phyloP scores from a whole-genome alignment of 37 sponge, comb jelly and placozoan genomes.

The Geodia barretti region DNA sequence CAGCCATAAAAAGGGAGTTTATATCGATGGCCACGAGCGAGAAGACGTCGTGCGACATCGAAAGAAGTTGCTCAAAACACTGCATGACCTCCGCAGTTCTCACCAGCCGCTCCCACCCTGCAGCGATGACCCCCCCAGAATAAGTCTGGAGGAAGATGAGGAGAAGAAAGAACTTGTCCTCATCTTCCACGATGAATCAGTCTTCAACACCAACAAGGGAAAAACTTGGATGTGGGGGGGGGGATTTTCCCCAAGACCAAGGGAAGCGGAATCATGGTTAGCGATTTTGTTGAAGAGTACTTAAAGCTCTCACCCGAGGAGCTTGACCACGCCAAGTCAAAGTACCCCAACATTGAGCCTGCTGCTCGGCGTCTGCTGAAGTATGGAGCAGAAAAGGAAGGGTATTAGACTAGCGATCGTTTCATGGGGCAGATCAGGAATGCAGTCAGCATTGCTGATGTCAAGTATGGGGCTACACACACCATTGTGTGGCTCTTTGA shows the following conservation, averaged over 20 bases:
- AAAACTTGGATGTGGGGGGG: slow-evolving; percentile 35
- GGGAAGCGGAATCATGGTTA: slow-evolving; percentile 44
- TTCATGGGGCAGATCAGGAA: slow-evolving; percentile 28
- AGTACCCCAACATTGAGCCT: slow-evolving; percentile 8
- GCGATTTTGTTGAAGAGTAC: slow-evolving; percentile 35
- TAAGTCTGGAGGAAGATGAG: too few species aligned
- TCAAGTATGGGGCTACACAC: slow-evolving; percentile 34
- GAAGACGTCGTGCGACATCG: slow-evolving; percentile 15
- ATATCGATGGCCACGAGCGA: slow-evolving; percentile 47
- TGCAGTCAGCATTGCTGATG: slow-evolving; percentile 33
- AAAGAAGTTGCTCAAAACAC: background rate
- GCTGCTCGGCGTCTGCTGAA: slow-evolving; percentile 20
- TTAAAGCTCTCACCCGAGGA: slow-evolving; percentile 3
- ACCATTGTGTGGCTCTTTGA: slow-evolving; percentile 54
- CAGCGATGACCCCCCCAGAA: too few species aligned
- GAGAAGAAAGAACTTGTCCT: slow-evolving; percentile 19
- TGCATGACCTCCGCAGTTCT: slow-evolving; percentile 6
- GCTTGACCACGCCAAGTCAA: background rate
- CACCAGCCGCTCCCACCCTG: too few species aligned
- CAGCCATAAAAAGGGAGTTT: slow-evolving; percentile 23
- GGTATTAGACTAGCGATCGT: slow-evolving; percentile 33
- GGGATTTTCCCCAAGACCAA: slow-evolving; percentile 34
- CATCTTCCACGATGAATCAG: slow-evolving; percentile 44
- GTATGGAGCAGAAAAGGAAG: slow-evolving; percentile 40
- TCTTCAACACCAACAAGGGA: slow-evolving; percentile 36